A percentile compares a stretch with the other conserved stretches of the same genome.
Conservation (phyloP, 2,888 invertebrate genomes). For the Calliopum simillimum region DNA sequence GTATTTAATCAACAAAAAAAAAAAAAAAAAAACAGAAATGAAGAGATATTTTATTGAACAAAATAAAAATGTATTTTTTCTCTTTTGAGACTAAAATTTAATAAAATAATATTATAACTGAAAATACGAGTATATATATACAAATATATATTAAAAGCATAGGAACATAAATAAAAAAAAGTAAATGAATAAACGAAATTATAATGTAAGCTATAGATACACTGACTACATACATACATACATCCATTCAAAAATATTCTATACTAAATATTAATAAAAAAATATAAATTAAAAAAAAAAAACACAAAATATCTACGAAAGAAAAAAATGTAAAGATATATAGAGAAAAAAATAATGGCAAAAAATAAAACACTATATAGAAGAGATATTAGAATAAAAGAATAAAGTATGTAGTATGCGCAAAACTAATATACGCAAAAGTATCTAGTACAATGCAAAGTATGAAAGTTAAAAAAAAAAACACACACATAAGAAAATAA, state of each 20-base stretch:
- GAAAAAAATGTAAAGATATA: neutral
- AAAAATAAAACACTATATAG: neutral
- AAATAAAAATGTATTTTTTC: slow-evolving; percentile 38
- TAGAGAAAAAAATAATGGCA: slow-evolving; percentile 3
- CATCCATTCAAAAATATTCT: slow-evolving; percentile 1
- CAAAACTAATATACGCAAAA: slow-evolving; percentile 22
- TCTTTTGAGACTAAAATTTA: slow-evolving; percentile 39
- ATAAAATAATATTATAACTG: neutral
- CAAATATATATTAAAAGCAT: neutral
- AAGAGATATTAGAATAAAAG: neutral
- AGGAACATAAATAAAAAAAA: neutral
- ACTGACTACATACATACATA: slow-evolving; percentile 1
- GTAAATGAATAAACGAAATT: neutral
- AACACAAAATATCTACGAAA: neutral
- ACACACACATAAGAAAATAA: neutral
- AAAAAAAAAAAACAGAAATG: no score
- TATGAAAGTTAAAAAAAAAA: neutral
- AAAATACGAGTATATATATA: neutral
- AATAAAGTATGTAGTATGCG: neutral
- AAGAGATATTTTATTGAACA: slow-evolving; percentile 30
- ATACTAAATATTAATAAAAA: slow-evolving; percentile 1
- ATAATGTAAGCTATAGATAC: no score
- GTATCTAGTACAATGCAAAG: slow-evolving; percentile 34
- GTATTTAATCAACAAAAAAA: slow-evolving; percentile 10
- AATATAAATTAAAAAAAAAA: slow-evolving; percentile 11